These are phyloP conservation scores for Porites australiensis DNA, from an alignment of 64 coral and sea anemone species.

Conservation along the genomic window DNA sequence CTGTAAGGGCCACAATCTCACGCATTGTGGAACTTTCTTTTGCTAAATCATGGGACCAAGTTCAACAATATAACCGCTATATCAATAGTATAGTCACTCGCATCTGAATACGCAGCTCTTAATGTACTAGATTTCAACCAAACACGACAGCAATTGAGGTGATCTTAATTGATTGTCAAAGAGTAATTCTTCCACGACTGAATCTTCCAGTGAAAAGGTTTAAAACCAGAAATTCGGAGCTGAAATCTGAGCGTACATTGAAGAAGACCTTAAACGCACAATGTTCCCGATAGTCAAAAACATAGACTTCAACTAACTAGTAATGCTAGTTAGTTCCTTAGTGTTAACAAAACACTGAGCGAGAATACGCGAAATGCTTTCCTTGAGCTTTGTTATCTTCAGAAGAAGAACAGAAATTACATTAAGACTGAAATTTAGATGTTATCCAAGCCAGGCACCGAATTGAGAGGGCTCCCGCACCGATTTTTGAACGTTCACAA, in stretches of 20 bases:
- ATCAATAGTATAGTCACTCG: constrained; percentile 42
- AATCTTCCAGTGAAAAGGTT: background rate
- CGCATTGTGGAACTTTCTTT: constrained; percentile 35
- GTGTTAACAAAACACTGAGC: background rate
- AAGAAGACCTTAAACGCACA: constrained; percentile 38
- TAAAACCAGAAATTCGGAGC: constrained; percentile 24
- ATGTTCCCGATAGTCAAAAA: constrained; percentile 61
- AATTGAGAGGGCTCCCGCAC: constrained; percentile 48
- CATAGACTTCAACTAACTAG: constrained; percentile 64
- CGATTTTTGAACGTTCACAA: constrained; percentile 52
- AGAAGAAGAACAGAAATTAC: constrained; percentile 11
- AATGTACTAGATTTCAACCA: constrained; percentile 73
- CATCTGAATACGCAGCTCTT: constrained; percentile 60
- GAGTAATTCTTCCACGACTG: constrained; percentile 37
- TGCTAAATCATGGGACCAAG: constrained; percentile 27
- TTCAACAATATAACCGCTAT: constrained; percentile 70
- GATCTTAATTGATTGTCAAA: constrained; percentile 60
- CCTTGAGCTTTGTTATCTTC: constrained; percentile 35
- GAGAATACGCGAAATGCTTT: constrained; percentile 24
- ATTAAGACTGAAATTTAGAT: constrained; percentile 15
- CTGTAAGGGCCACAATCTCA: constrained; percentile 18
- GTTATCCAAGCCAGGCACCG: constrained; percentile 44
- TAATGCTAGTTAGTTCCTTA: constrained; percentile 26
- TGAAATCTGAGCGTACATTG: constrained; percentile 52
- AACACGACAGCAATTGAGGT: constrained; percentile 31